Evolutionary conservation across 1,140 invertebrate species (phyloP), one percentile per base, ranked within the genome.

Genomic region (Hypsibius dujardini): DNA sequence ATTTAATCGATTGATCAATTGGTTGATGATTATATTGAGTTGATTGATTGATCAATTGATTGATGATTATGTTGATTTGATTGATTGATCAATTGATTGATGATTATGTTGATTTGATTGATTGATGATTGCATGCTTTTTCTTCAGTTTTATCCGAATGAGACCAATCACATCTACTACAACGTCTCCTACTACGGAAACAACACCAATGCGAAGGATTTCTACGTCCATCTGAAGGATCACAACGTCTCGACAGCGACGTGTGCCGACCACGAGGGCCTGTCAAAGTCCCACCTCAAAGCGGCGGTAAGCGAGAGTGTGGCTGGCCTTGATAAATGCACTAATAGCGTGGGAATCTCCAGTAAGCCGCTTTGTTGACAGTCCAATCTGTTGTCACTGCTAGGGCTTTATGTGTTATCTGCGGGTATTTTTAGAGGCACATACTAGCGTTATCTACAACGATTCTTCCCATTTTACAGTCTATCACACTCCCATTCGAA

Each of bases 201-300:
- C 28, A 60, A 28, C 42, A 45, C 28, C 46, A 59, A 83, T 70
- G 86, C 85, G 7, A 79, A 83, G 2, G 77, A 81, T 28, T 86
- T 85, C 76, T 94, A 90, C 90, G 80, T 87, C 0, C 82, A 85
- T 3, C 72, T 70, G 14, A 59, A 75, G 1, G 80, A 82, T 59
- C 79, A 81, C 56, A 80, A 79, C 1, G 76, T 85, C 73, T 78
- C 85, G 0, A 28, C 28, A 28, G 28, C 28, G 28, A 28, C 28
- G 28, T 28, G 28, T 28, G 82, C 83, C 56, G 78, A 84, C 1
- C 89, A 91, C 78, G 77, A 82, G 7, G 81, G 92, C 72, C 81
- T 95, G 14, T 93, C 90, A 62, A 83, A 87, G 72, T 89, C 89
- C n/a, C 88, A 95, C 78, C 83, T 90, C 47, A 84, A 89, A 73